Conservation (phyloP, 2,113 vertebrate genomes). For the Lagopus muta region DNA sequence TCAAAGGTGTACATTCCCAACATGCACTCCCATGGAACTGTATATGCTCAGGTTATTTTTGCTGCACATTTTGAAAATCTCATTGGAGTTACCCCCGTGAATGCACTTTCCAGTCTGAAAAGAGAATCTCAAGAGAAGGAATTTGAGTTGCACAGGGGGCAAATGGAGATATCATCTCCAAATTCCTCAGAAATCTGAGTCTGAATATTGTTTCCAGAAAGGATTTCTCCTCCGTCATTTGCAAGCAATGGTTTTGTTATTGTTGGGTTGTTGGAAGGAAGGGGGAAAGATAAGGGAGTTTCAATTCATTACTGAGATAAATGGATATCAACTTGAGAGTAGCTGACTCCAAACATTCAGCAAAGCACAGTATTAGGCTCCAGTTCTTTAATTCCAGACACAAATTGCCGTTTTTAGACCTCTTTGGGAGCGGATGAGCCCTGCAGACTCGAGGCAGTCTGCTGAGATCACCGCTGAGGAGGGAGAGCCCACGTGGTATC, state of each 20-base stretch:
- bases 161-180: neutral
- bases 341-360: neutral
- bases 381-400: neutral
- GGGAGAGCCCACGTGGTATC: fast-evolving
- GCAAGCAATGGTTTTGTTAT: slow-evolving; percentile 35
- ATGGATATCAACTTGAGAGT: slow-evolving; percentile 2
- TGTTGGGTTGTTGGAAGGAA: slow-evolving; percentile 39
- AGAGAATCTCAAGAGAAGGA: neutral
- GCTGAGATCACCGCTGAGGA: neutral
- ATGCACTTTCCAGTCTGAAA: neutral
- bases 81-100: neutral
- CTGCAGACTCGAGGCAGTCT: neutral
- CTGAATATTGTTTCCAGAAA: slow-evolving; percentile 45
- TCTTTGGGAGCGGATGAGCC: neutral
- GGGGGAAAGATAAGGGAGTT: slow-evolving; percentile 7
- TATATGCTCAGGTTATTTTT: slow-evolving; percentile 38
- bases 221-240: slow-evolving; percentile 20
- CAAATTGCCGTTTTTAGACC: neutral
- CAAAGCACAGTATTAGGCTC: neutral
- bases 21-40: slow-evolving; percentile 1
- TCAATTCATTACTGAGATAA: slow-evolving; percentile 32
- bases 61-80: slow-evolving; percentile 3
- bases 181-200: slow-evolving; percentile 42
- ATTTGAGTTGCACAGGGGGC: neutral
- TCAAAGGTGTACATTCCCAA: slow-evolving; percentile 36